Percentiles rank a stretch among this genome's conserved stretches.
phyloP scores from a whole-genome alignment of 1,140 invertebrate species.

The Trinorchestia longiramus region DNA sequence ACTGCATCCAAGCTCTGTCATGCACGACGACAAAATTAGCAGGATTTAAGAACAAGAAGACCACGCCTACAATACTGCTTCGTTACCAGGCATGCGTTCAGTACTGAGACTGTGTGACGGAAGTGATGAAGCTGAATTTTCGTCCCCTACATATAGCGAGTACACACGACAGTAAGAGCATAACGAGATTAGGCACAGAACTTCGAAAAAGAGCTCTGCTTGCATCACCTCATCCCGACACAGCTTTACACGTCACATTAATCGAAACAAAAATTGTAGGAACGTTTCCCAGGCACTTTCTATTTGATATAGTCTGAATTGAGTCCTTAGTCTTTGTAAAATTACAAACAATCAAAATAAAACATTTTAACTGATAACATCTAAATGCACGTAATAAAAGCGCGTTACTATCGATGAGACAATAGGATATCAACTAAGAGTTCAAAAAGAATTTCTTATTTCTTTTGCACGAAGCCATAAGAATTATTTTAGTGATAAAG shows the following conservation, averaged over 20 bases:
- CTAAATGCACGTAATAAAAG: background rate
- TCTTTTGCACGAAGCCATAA: background rate
- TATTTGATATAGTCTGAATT: background rate
- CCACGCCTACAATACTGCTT: background rate
- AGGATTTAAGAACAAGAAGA: background rate
- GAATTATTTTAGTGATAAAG: background rate
- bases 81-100: background rate
- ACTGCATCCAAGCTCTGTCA: background rate
- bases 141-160: background rate
- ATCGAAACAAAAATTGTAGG: background rate
- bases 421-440: background rate
- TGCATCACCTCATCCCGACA: background rate
- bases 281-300: background rate
- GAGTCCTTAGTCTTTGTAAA: background rate
- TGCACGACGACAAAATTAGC: background rate
- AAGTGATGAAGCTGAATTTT: background rate
- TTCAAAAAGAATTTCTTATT: background rate
- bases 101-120: background rate
- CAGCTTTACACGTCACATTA: background rate
- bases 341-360: background rate
- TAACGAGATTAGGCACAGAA: too few relatives aligned
- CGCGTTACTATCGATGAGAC: background rate
- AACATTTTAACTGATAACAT: background rate
- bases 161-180: background rate
- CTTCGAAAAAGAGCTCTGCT: too few relatives aligned